Evolutionary conservation across 2,113 vertebrate species (phyloP).

Genomic region (Clarias batrachus): DNA sequence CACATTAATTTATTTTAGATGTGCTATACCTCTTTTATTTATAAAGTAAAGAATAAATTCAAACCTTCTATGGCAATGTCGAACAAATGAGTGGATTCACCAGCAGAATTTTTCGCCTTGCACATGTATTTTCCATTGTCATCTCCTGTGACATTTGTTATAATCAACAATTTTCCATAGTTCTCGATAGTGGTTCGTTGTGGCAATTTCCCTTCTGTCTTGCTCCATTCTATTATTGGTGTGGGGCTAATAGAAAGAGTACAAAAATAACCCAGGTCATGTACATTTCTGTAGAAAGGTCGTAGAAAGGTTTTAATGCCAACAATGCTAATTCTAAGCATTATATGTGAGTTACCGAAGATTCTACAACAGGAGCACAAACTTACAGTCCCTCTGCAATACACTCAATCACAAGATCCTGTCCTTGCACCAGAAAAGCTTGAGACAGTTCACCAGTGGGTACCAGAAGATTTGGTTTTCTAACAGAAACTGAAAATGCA

Average conservation of each 20-base stretch:
- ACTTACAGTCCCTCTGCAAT: conserved; percentile 94
- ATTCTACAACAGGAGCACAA: conserved; percentile 8
- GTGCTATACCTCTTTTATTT: no score
- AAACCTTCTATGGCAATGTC: conserved; percentile 85
- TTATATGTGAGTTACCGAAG: background rate
- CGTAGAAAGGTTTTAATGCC: background rate
- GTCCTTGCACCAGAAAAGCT: conserved; percentile 79
- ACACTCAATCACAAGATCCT: conserved; percentile 83
- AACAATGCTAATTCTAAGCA: background rate
- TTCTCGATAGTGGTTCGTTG: conserved; percentile 65
- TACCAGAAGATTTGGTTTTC: conserved; percentile 81
- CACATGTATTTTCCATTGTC: conserved; percentile 86
- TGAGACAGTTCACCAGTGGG: conserved; percentile 78
- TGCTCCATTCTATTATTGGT: conserved; percentile 81
- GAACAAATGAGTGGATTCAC: conserved; percentile 77
- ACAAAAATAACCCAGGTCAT: background rate
- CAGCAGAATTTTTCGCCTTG: conserved; percentile 77
- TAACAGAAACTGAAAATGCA: conserved; percentile 57
- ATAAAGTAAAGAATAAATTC: conserved; percentile 17
- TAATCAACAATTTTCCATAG: conserved; percentile 78
- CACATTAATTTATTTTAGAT: background rate
- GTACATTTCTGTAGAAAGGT: background rate
- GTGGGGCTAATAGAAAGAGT: conserved; percentile 77
- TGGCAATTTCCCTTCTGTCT: conserved; percentile 70
- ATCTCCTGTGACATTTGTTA: conserved; percentile 70